phyloP scores from a whole-genome alignment of 2,113 vertebrate genomes.

The Dinomys branickii region DNA sequence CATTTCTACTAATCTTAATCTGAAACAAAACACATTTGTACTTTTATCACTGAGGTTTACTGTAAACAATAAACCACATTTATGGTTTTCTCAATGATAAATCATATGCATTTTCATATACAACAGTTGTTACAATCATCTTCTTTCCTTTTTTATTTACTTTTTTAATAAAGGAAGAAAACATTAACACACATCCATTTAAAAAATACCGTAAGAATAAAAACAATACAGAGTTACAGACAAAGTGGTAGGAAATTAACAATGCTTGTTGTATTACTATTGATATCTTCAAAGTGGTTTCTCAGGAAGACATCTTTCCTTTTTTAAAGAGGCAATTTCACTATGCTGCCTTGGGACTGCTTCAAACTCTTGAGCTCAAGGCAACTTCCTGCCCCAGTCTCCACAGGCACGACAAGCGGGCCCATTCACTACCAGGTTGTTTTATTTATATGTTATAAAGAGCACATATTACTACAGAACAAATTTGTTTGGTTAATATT shows the following conservation, averaged over 20 bases:
- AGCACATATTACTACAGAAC: neutral
- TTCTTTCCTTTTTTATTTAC: neutral
- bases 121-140: neutral
- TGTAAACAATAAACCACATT: neutral
- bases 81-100: neutral
- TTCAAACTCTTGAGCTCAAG: neutral
- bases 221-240: no score
- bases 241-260: no score
- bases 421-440: neutral
- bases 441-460: slow-evolving; percentile 8
- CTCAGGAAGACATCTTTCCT: no score
- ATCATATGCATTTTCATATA: slow-evolving; percentile 22
- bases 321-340: neutral
- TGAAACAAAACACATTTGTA: neutral
- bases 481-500: slow-evolving; percentile 15
- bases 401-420: neutral
- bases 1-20: neutral
- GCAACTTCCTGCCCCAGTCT: neutral
- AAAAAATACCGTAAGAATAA: no score
- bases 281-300: no score
- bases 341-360: neutral
- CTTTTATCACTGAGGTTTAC: neutral
- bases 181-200: no score
- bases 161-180: no score
- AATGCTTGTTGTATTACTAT: no score